Base-by-base conservation (phyloP, 1,140 invertebrate genomes). In the Drosophila ananassae region DNA sequence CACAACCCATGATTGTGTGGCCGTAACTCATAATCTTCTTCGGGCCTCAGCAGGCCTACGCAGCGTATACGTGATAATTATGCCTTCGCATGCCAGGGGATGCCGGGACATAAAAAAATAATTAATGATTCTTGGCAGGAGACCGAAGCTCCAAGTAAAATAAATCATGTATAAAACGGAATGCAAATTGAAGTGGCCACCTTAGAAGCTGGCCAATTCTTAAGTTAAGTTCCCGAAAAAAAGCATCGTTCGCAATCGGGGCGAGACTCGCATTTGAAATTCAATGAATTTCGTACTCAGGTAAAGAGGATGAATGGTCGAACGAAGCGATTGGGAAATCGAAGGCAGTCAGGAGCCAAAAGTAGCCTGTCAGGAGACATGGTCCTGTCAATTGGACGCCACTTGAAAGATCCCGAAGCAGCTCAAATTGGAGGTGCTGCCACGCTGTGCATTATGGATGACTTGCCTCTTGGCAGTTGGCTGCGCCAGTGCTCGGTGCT, bases 221-320 rank as follows among this genome's bases (percentile, higher is more conserved):
- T 83, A 79, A 62, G 57, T 56, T 69, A 21, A 10, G n/a, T 3
- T 8, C 8, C 7, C 44, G 46, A 64, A 22, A 56, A 52, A 73
- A 41, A 54, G 28, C 51, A 52, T 12, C 44, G 63, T 32, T 32
- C 66, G 50, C 66, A 71, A 71, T 69, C 66, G 66, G 30, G 54
- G 41, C 17, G 51, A 67, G 55, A 13, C 17, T 76, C 72, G 63
- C 79, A 87, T 87, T 89, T 87, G 78, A 87, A 87, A 87, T 87
- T 87, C 82, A 87, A 87, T 89, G 82, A 87, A 87, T 87, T 87
- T 87, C 73, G 80, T 85, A 87, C 79, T 79, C 79, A 78, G 78
- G 55, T 53, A 67, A 52, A 8, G 72, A 82, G 82, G 78, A 87
- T 87, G 82, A 89, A 82, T 82, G 68, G 67, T 77, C 58, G 34